These are phyloP conservation scores for Lacerta agilis DNA, from an alignment of 2,797 vertebrate genomes.

Conservation along the genomic window DNA sequence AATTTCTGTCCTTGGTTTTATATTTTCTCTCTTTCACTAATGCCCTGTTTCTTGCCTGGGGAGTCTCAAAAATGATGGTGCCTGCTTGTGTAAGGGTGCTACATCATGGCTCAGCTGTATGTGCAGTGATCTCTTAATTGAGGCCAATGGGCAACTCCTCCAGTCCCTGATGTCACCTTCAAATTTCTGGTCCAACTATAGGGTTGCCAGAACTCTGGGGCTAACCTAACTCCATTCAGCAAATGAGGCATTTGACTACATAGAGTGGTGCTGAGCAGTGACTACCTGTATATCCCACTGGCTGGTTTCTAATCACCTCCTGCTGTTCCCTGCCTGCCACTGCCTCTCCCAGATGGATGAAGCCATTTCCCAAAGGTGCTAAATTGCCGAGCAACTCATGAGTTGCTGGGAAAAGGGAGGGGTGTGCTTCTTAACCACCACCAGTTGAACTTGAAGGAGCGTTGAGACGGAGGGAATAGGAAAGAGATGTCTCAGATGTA, in stretches of 20 bases:
- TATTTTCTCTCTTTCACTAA: neutral
- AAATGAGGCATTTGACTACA: neutral
- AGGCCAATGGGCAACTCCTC: neutral
- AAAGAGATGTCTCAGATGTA: too few relatives aligned
- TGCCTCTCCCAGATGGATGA: neutral
- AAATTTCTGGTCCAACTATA: neutral
- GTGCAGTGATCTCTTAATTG: neutral
- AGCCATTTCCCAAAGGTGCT: neutral
- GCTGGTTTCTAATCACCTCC: neutral
- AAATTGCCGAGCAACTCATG: too few relatives aligned
- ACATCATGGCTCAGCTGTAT: neutral
- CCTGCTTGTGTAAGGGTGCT: neutral
- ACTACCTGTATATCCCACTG: neutral
- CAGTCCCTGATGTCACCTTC: neutral
- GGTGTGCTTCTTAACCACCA: neutral
- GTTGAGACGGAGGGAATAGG: neutral
- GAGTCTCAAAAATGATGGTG: neutral
- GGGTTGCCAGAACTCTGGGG: neutral
- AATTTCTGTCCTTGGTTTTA: too few relatives aligned
- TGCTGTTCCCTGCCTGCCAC: neutral
- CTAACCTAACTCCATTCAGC: neutral
- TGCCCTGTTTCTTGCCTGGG: neutral
- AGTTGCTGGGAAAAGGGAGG: too few relatives aligned
- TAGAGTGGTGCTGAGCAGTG: neutral
- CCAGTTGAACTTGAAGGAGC: neutral